Evolutionary conservation across 2,113 vertebrate genomes (phyloP), one percentile per base, ranked within the genome.

Genomic region (Puffinus mauretanicus): DNA sequence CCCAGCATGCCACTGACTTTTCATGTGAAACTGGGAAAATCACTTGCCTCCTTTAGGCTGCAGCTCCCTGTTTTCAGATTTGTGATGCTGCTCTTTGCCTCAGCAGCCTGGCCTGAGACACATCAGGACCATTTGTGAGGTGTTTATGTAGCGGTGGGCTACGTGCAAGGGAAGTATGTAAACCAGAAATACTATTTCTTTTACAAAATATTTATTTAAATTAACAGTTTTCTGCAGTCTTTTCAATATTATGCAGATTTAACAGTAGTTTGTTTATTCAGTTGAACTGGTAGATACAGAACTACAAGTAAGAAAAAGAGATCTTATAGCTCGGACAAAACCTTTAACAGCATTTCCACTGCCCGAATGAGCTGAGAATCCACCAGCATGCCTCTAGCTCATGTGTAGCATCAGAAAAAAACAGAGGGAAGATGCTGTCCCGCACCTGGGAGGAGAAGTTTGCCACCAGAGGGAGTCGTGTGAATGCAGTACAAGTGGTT

Each of bases 381-480:
- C 52, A 61, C 25, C 19, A 73, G 20, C 4, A 6, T 5, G 34
- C 16, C 32, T 11, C 27, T 46, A n/a, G 77, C 17, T 27, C 47
- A 4, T 11, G 40, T 4, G 24, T 17, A 51, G 16, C 22, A 20
- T 29, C 19, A 40, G 19, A 5, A 51, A 69, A 62, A 64, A 52
- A 4, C 10, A 30, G 16, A 88, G 14, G 44, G 67, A 72, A 71
- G 36, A 42, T 15, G 34, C 32, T 40, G 2, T 77, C 30, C 32
- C 2, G 11, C 40, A 18, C 36, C 55, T 71, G 46, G 82, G 62
- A 83, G 58, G 94, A 82, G 86, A 80, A 21, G 29, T 92, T 97
- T 97, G 91, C 98, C 97, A 98, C 96, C 97, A 98, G 98, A 98
- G 98, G 97, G 97, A 98, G 98, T 96, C 51, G 80, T 94, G 77